These are phyloP conservation scores for Bemisia tabaci DNA, from an alignment of 1,140 invertebrate species.

Conservation along the genomic window DNA sequence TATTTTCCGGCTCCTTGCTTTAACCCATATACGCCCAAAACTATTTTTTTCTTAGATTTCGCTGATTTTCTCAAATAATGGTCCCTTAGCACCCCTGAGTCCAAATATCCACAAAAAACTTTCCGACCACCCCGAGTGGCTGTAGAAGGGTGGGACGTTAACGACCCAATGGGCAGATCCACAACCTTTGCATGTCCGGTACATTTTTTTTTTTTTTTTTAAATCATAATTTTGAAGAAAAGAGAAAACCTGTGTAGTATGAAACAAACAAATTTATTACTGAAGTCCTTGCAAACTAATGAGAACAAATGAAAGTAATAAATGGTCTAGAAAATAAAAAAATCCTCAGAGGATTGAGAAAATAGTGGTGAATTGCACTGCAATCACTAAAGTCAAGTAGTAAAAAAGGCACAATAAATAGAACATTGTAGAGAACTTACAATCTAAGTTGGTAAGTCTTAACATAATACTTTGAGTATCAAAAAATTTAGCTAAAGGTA, in stretches of 20 bases:
- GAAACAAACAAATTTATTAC: not conserved
- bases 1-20: too few relatives aligned
- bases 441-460: not conserved
- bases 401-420: too few relatives aligned
- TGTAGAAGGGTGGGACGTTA: not conserved
- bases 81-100: not conserved
- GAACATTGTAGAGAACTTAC: not conserved
- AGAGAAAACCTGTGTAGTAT: not conserved
- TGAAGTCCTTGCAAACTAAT: too few relatives aligned
- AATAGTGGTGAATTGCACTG: not conserved
- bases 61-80: not conserved
- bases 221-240: not conserved
- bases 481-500: too few relatives aligned
- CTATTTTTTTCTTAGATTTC: not conserved
- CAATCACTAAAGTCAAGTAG: too few relatives aligned
- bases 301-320: not conserved
- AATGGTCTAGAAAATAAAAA: not conserved
- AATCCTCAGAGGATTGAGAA: not conserved
- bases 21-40: not conserved
- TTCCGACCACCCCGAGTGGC: not conserved
- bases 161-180: not conserved
- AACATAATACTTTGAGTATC: not conserved
- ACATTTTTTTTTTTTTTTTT: not conserved
- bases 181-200: not conserved
- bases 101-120: not conserved